phyloP scores from a whole-genome alignment of 2,888 invertebrate species.

The Nycteola revayana region DNA sequence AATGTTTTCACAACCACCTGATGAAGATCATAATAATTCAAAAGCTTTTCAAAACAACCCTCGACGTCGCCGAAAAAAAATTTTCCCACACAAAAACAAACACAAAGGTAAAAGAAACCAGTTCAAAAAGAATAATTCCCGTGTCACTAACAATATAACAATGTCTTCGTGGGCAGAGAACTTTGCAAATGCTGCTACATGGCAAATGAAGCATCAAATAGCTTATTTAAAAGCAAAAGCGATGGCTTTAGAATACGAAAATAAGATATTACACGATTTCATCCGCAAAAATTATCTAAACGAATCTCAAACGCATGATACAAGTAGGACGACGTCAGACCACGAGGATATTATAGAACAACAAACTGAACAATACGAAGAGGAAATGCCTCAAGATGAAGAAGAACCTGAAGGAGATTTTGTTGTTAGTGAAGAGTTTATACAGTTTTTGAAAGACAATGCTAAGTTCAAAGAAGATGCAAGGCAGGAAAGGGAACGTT shows the following conservation, averaged over 20 bases:
- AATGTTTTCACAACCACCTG: slow-evolving; percentile 48
- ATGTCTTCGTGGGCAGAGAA: slow-evolving; percentile 70
- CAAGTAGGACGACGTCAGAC: slow-evolving; percentile 7
- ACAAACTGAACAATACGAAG: slow-evolving; percentile 29
- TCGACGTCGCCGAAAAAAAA: slow-evolving; percentile 38
- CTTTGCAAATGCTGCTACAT: slow-evolving; percentile 62
- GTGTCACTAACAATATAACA: slow-evolving; percentile 31
- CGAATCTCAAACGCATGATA: slow-evolving; percentile 7
- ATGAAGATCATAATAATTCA: slow-evolving; percentile 24
- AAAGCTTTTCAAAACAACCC: slow-evolving; percentile 25
- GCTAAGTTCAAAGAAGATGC: slow-evolving; percentile 76
- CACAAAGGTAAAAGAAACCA: slow-evolving; percentile 32
- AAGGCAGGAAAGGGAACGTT: slow-evolving; percentile 46
- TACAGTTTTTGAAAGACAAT: slow-evolving; percentile 83
- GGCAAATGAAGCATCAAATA: slow-evolving; percentile 81
- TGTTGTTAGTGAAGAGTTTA: slow-evolving; percentile 84
- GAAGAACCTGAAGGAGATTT: slow-evolving; percentile 45
- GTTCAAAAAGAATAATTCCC: slow-evolving; percentile 25
- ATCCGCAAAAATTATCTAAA: slow-evolving; percentile 53
- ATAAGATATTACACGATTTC: slow-evolving; percentile 76
- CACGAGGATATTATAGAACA: slow-evolving; percentile 20
- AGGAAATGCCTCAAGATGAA: slow-evolving; percentile 38
- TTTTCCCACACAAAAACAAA: slow-evolving; percentile 39
- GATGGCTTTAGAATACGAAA: slow-evolving; percentile 80
- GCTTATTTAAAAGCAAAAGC: slow-evolving; percentile 84